Percentiles rank a stretch among this genome's conserved stretches.
phyloP scores from a whole-genome alignment of 2,888 invertebrate genomes.

The Lepeophtheirus nordmannii region DNA sequence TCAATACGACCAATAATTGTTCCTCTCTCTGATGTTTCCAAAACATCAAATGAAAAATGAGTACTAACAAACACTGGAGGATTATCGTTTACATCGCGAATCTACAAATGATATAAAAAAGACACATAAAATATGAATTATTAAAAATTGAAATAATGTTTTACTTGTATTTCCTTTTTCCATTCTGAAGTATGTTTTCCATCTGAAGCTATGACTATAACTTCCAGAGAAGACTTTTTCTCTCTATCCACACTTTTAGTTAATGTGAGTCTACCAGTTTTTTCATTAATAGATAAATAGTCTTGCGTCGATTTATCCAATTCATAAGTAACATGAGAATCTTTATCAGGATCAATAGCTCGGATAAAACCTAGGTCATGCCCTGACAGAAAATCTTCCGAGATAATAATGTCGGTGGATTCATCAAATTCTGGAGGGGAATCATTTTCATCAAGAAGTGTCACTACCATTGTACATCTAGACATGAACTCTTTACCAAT shows the following conservation, averaged over 20 bases:
- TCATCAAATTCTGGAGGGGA: constrained; percentile 76
- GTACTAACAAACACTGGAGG: constrained; percentile 71
- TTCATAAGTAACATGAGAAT: constrained; percentile 46
- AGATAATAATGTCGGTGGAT: constrained; percentile 55
- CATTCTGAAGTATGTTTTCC: constrained; percentile 14
- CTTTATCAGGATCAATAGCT: constrained; percentile 69
- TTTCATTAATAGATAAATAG: not conserved
- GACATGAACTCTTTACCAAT: constrained; percentile 9
- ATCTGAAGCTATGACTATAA: constrained; percentile 16
- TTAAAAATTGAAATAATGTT: not conserved
- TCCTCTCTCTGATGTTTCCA: constrained; percentile 68
- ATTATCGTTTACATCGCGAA: constrained; percentile 87
- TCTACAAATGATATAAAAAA: constrained; percentile 40
- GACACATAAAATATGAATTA: constrained; percentile 12
- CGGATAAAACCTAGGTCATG: constrained; percentile 56
- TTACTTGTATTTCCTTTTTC: not conserved
- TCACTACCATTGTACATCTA: constrained; percentile 59
- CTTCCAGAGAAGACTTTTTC: constrained; percentile 1
- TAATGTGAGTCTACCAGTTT: constrained; percentile 8
- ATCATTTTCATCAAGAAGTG: constrained; percentile 78
- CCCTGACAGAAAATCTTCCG: constrained; percentile 68
- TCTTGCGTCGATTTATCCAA: not conserved
- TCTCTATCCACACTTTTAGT: constrained; percentile 12
- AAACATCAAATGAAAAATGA: constrained; percentile 75
- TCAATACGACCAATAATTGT: constrained; percentile 68